These are phyloP conservation scores for Anthophora plumipes DNA, from an alignment of 2,888 invertebrate genomes.

Conservation along the genomic window DNA sequence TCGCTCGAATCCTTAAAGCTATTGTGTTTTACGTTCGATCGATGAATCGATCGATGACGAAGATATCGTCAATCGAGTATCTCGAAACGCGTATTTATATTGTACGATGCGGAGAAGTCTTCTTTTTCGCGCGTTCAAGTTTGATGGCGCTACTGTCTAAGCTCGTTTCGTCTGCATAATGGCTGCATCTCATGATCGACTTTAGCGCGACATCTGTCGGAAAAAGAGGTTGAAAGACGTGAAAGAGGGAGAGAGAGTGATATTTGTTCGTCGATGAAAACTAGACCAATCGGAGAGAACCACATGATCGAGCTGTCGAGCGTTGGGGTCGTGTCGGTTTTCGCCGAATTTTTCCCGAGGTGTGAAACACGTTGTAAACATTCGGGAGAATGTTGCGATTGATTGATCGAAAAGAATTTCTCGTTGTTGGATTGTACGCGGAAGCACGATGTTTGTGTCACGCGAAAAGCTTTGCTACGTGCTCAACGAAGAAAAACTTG, in stretches of 20 bases:
- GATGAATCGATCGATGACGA: too few species aligned
- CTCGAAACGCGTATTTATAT: background rate
- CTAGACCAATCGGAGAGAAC: constrained; percentile 45
- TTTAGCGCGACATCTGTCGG: background rate
- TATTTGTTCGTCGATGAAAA: background rate
- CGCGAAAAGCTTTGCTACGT: constrained; percentile 60
- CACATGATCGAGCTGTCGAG: constrained; percentile 34
- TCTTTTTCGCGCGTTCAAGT: too few species aligned
- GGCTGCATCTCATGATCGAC: background rate
- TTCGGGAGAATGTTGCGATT: constrained; percentile 13
- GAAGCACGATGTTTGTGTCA: constrained; percentile 49
- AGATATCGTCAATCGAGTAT: too few species aligned
- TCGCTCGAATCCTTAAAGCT: too few species aligned
- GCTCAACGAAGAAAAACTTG: constrained; percentile 50
- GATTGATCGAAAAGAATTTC: background rate
- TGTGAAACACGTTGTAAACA: background rate
- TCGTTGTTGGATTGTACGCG: background rate
- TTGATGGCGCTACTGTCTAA: background rate
- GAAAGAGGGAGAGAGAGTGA: background rate
- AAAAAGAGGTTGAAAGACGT: background rate
- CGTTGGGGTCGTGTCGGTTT: background rate
- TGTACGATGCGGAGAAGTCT: background rate
- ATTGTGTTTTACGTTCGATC: too few species aligned
- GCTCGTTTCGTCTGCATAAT: background rate
- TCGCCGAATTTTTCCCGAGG: background rate